These are phyloP conservation scores for Ornithoptera alexandrae DNA, from an alignment of 2,888 invertebrate genomes.

Conservation along the genomic window DNA sequence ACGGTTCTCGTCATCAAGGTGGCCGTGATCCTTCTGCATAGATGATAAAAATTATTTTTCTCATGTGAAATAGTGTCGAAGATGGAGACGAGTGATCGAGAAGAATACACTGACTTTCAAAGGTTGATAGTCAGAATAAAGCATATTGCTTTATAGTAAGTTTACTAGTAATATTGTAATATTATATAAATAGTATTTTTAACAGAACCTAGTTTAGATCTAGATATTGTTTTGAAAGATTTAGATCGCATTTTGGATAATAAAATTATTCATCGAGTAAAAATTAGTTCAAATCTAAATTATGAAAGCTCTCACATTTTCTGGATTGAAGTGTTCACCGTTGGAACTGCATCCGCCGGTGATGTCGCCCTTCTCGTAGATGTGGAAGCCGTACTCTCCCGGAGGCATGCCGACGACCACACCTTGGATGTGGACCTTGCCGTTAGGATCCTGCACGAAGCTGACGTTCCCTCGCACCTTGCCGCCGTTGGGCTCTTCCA, in stretches of 20 bases:
- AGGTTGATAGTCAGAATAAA: too few species aligned
- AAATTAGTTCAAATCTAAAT: background rate
- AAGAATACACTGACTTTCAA: too few species aligned
- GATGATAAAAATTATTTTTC: background rate
- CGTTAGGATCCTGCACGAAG: conserved; percentile 79
- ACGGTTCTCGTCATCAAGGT: conserved; percentile 82
- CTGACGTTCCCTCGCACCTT: conserved; percentile 57
- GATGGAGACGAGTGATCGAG: too few species aligned
- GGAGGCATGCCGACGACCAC: conserved; percentile 79
- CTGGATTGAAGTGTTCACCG: conserved; percentile 90
- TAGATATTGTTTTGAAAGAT: background rate
- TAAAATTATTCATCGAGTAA: too few species aligned
- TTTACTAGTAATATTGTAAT: too few species aligned
- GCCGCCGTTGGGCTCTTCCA: conserved; percentile 44
- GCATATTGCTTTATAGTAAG: too few species aligned
- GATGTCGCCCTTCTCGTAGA: conserved; percentile 87
- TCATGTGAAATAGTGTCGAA: too few species aligned
- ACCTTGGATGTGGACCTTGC: conserved; percentile 81
- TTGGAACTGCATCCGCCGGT: conserved; percentile 83
- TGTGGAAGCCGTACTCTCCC: conserved; percentile 87
- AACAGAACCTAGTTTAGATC: conserved; percentile 1
- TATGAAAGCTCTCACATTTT: conserved; percentile 78
- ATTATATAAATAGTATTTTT: background rate
- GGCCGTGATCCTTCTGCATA: conserved; percentile 86
- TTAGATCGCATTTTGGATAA: background rate